Evolutionary conservation across 2,888 invertebrate species (phyloP), one percentile per base, ranked within the genome.

Genomic region (Phrixothrix hirtus): DNA sequence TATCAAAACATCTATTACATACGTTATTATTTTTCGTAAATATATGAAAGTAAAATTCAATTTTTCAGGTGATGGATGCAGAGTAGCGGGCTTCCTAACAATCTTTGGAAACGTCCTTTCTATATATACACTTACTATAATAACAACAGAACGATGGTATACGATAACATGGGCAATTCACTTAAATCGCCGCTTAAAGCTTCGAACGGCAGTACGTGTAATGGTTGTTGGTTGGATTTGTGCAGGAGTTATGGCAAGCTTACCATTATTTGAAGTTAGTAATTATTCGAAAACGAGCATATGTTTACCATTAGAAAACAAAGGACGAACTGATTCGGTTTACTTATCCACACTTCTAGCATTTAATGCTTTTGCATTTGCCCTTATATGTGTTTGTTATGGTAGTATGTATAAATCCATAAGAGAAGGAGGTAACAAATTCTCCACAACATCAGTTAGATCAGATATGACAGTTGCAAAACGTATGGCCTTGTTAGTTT

Each of bases 231-330:
- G 85, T 1, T 85, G 84, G 84, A 58, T 77, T 1, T 79, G 81
- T 59, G 79, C 83, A 10, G 64, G 81, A 5, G 61, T 75, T 16
- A 78, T 85, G 76, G 85, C 85, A 0, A 71, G 75, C 32, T 70
- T 86, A 17, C 86, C 87, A 1, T 74, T 86, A 2, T 65, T 83
- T 12, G 85, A 84, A 9, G n/a, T 86, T 57, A 84, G 83, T 61
- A 81, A 79, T 60, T 87, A 85, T 71, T 78, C 83, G 26, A 83
- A 80, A 64, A 86, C 85, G 57, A 84, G 84, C 65, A 84, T 86
- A 29, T 87, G 87, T 67, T 74, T 87, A 42, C 86, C 86, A 0
- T 76, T 87, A 71, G 82, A 83, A 62, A 81, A 80, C 38, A 75
- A 76, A 21, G 74, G 78, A 43, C 63, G 77, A 29, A 70, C 73